phyloP scores from a whole-genome alignment of 2,797 vertebrate genomes.

The Catharus ustulatus region DNA sequence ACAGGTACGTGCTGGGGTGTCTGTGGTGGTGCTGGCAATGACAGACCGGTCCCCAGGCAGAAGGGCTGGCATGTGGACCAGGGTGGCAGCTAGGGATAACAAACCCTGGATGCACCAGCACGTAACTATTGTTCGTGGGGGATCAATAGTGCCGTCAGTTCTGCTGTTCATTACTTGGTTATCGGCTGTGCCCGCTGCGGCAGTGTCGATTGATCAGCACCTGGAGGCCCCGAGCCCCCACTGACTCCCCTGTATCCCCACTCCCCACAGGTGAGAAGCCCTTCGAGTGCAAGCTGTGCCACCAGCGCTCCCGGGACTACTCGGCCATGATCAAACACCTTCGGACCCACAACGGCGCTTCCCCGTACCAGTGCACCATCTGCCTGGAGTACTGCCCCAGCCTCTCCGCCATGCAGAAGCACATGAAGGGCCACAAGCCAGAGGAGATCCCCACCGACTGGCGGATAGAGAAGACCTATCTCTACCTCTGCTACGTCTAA shows the following conservation, averaged over 20 bases:
- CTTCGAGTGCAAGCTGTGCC: slow-evolving; percentile 98
- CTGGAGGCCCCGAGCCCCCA: not conserved
- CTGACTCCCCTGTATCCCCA: not conserved
- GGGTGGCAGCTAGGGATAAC: slow-evolving; percentile 67
- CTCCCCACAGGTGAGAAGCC: slow-evolving; percentile 92
- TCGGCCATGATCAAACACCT: slow-evolving; percentile 99
- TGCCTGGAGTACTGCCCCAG: slow-evolving; percentile 99
- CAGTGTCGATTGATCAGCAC: slow-evolving; percentile 11
- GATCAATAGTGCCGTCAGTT: slow-evolving; percentile 84
- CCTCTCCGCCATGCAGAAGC: slow-evolving; percentile 99
- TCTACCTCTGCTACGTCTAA: slow-evolving; percentile 98
- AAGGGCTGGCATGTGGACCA: rapidly evolving
- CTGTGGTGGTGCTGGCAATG: not conserved
- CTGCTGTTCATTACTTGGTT: slow-evolving; percentile 88
- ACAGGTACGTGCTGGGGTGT: slow-evolving; percentile 80
- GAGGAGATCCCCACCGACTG: slow-evolving; percentile 98
- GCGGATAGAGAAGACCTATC: slow-evolving; percentile 99
- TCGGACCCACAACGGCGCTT: slow-evolving; percentile 96
- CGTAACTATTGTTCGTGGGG: slow-evolving; percentile 79
- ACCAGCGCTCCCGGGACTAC: slow-evolving; percentile 97
- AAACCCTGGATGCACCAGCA: not conserved
- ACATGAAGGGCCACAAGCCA: slow-evolving; percentile 98
- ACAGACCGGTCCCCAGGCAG: rapidly evolving
- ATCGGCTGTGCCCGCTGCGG: slow-evolving; percentile 58
- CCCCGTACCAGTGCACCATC: slow-evolving; percentile 98